Base-by-base conservation (phyloP, 2,113 vertebrate genomes). In the Rhinoptilus africanus region DNA sequence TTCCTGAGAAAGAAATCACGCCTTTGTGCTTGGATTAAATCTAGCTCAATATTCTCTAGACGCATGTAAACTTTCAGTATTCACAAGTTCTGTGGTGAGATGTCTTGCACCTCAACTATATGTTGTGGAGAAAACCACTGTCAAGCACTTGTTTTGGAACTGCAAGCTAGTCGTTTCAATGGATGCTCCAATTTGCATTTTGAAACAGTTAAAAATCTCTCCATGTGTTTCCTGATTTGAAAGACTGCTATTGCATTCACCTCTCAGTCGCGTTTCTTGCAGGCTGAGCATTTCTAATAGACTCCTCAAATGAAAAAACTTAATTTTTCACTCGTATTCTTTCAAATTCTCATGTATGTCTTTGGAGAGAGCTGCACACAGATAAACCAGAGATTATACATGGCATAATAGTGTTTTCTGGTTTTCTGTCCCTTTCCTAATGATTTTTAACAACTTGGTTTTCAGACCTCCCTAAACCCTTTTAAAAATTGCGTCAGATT, bases 321-420 rank as follows among this genome's bases (percentile, higher is more conserved):
- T 39, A 12, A 37, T 62, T 72, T 32, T 89, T 63, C 24, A 87
- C 21, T 11, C 3, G 2, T 68, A 72, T 56, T 67, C 62, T 73
- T 63, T 79, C 24, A 4, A 57, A 22, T 39, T 48, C 47, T 64
- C 16, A 82, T 60, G 2, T 23, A 69, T 54, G 53, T 87, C 45
- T 80, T 77, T 41, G 19, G 64, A 89, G 22, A 76, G 28, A 90
- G 68, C 20, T 56, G 59, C 64, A 92, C 43, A 63, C 19, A 56
- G 69, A 68, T 45, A 64, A 92, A 4, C 19, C 53, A 89, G 39
- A 89, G 18, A 59, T 60, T 54, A 81, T 24, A 93, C 8, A 64
- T 0, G 18, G 32, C 21, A 34, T 23, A 92, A 87, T 0, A 50
- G 15, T 4, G 0, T 39, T 74, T 81, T n/a, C 41, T 48, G 56